phyloP scores from a whole-genome alignment of 2,113 vertebrate species.

The Oncorhynchus masou region DNA sequence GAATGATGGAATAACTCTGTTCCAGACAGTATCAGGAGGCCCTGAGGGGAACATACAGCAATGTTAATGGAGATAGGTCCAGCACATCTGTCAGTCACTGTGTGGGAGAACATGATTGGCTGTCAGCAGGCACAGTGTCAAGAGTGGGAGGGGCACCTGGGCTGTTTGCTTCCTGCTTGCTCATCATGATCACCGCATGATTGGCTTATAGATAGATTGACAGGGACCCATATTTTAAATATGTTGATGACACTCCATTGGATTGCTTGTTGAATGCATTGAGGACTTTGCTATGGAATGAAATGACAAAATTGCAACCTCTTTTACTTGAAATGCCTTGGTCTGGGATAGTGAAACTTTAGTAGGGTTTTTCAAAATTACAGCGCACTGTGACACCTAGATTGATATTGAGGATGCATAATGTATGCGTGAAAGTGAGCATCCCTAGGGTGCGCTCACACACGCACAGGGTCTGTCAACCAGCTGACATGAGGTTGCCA shows the following conservation, averaged over 20 bases:
- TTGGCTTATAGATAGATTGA: neutral
- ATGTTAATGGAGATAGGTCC: slow-evolving; percentile 5
- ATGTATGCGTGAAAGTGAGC: too few relatives aligned
- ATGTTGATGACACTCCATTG: neutral
- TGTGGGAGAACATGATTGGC: neutral
- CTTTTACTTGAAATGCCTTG: too few relatives aligned
- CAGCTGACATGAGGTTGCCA: neutral
- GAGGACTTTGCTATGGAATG: neutral
- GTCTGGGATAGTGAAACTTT: too few relatives aligned
- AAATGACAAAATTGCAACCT: neutral
- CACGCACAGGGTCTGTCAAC: too few relatives aligned
- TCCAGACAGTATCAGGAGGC: slow-evolving; percentile 8
- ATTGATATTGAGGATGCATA: too few relatives aligned
- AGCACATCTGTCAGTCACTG: slow-evolving; percentile 12
- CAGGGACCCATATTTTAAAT: neutral
- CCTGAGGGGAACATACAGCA: slow-evolving; percentile 7
- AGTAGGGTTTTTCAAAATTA: too few relatives aligned
- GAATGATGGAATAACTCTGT: slow-evolving; percentile 20
- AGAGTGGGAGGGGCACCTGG: neutral
- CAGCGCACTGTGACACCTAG: too few relatives aligned
- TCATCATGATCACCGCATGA: neutral
- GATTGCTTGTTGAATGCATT: neutral
- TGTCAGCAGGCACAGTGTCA: neutral
- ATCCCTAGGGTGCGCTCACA: too few relatives aligned
- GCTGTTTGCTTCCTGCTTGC: neutral